A percentile compares a stretch with the other conserved stretches of the same genome.
Evolutionary conservation across 1,140 invertebrate species (phyloP).

Genomic region (Diorhabda sublineata): DNA sequence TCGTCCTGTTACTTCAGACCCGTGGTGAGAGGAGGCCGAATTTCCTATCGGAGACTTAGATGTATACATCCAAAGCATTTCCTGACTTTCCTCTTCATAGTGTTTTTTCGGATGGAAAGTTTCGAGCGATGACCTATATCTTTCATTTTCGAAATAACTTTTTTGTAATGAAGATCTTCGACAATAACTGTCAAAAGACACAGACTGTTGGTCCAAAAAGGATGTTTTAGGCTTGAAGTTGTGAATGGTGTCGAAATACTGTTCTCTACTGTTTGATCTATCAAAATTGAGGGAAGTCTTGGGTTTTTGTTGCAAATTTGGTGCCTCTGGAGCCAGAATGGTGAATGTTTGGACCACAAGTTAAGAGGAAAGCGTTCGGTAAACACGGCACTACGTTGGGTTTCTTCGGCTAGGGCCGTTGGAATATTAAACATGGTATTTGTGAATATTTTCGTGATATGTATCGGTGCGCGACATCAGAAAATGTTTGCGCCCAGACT

Average conservation of each 20-base stretch:
- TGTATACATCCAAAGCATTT: conserved; percentile 7
- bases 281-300: conserved; percentile 11
- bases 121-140: conserved; percentile 15
- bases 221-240: conserved; percentile 12
- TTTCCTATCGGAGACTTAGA: conserved; percentile 26
- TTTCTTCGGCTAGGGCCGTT: conserved; percentile 21
- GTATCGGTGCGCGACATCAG: conserved; percentile 35
- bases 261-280: conserved; percentile 26
- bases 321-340: conserved; percentile 40
- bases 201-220: conserved; percentile 21
- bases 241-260: conserved; percentile 24
- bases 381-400: conserved; percentile 18
- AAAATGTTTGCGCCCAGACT: conserved; percentile 8
- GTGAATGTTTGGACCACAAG: conserved; percentile 23
- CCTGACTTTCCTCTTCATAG: background rate
- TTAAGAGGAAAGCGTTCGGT: conserved; percentile 22
- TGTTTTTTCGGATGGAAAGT: conserved; percentile 9
- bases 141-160: conserved; percentile 23
- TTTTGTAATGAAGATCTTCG: conserved; percentile 21
- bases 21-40: conserved; percentile 5
- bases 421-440: conserved; percentile 36
- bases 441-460: conserved; percentile 27
- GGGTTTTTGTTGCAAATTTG: conserved; percentile 28
- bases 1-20: background rate
- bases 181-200: conserved; percentile 22